Evolutionary conservation across 2,797 vertebrate species (phyloP).

Genomic region (Amazonetta brasiliensis): DNA sequence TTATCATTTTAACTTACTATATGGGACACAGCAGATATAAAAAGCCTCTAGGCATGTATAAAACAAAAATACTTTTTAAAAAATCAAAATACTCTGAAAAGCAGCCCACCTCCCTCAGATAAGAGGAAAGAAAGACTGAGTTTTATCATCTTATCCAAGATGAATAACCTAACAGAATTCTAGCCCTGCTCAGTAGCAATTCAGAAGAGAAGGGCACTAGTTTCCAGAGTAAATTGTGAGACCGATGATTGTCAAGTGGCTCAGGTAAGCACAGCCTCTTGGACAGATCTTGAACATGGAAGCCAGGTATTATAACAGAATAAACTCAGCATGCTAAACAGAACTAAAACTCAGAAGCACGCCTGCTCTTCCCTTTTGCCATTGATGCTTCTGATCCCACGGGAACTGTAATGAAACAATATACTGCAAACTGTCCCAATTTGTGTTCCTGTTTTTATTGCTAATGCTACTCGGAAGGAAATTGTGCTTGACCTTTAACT

Average conservation of each 20-base stretch:
- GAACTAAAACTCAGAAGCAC: constrained; percentile 15
- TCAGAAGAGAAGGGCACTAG: not conserved
- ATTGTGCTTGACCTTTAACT: constrained; percentile 25
- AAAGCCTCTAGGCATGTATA: not conserved
- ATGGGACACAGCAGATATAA: not conserved
- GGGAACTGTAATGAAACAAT: not conserved
- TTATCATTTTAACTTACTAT: not conserved
- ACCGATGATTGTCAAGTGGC: not conserved
- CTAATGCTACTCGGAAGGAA: constrained; percentile 29
- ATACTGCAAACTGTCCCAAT: not conserved
- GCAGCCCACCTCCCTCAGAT: not conserved
- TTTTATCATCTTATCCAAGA: not conserved
- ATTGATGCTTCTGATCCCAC: constrained; percentile 39
- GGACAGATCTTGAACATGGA: not conserved
- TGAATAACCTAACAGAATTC: not conserved
- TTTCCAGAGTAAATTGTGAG: not conserved
- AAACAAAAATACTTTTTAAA: not conserved
- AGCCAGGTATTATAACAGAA: not conserved
- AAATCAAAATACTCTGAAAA: not conserved
- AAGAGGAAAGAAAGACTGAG: not conserved
- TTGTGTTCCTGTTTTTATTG: constrained; percentile 32
- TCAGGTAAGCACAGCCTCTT: not conserved
- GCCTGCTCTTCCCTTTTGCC: not conserved
- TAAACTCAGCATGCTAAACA: not conserved
- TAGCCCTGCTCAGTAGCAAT: not conserved